Evolutionary conservation across 2,113 vertebrate species (phyloP).

Genomic region (Uria aalge): DNA sequence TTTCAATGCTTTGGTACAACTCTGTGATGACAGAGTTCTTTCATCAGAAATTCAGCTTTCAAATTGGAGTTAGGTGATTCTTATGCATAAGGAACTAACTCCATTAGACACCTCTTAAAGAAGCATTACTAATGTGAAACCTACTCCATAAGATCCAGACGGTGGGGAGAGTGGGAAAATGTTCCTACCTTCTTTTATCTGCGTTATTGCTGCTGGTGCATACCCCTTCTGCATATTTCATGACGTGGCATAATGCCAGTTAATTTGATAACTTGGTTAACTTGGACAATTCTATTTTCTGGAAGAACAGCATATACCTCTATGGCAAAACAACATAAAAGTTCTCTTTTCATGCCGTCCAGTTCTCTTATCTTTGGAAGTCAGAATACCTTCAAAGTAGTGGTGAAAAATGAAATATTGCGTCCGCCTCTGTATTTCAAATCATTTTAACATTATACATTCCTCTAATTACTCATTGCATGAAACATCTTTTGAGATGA

Average conservation of each 20-base stretch:
- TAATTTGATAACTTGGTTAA: not conserved
- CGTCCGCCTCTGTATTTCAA: not conserved
- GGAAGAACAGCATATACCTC: not conserved
- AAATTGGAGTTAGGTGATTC: not conserved
- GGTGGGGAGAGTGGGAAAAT: not conserved
- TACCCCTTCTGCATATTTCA: not conserved
- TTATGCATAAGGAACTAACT: not conserved
- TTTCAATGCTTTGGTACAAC: not conserved
- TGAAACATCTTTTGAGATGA: not conserved
- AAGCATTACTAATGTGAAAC: not conserved
- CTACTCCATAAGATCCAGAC: not conserved
- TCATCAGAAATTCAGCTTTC: not conserved
- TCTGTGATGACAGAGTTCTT: not conserved
- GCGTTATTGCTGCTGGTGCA: not conserved
- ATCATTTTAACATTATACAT: not conserved
- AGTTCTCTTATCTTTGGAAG: not conserved
- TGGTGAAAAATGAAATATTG: not conserved
- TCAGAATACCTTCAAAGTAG: not conserved
- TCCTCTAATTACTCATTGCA: not conserved
- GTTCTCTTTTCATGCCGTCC: not conserved
- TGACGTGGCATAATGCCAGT: not conserved
- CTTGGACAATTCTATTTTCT: not conserved
- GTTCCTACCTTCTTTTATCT: not conserved
- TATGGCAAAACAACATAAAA: not conserved
- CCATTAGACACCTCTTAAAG: not conserved